These are phyloP conservation scores for Bubo scandiacus DNA, from an alignment of 2,113 vertebrate genomes.

Conservation along the genomic window DNA sequence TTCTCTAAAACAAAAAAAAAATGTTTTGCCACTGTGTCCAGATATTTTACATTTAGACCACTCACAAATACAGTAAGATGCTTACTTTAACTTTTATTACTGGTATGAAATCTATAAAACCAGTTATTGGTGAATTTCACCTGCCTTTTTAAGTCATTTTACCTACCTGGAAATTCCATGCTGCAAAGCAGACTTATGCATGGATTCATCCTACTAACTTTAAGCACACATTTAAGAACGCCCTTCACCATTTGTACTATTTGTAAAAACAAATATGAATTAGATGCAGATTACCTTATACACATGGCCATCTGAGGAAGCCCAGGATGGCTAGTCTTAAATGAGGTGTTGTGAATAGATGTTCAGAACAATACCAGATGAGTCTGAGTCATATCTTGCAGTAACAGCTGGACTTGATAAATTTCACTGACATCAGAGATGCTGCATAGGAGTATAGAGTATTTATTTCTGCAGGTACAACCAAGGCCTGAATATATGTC, in stretches of 20 bases:
- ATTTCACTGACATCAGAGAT: neutral
- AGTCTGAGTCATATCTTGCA: neutral
- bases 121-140: neutral
- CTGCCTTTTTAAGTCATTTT: neutral
- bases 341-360: neutral
- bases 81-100: neutral
- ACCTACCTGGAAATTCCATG: neutral
- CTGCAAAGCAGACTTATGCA: neutral
- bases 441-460: neutral
- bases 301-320: neutral
- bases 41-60: neutral
- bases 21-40: neutral
- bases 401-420: neutral
- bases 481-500: neutral
- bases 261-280: neutral
- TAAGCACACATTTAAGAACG: neutral
- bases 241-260: neutral
- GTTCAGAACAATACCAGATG: neutral
- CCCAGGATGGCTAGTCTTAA: neutral
- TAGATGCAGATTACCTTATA: neutral
- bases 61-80: neutral
- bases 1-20: neutral
- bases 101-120: neutral
- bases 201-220: neutral
- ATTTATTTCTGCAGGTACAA: neutral